Percentiles rank a stretch among this genome's conserved stretches.
Conservation (phyloP, 2,888 invertebrate genomes). For the Litoditis marina region DNA sequence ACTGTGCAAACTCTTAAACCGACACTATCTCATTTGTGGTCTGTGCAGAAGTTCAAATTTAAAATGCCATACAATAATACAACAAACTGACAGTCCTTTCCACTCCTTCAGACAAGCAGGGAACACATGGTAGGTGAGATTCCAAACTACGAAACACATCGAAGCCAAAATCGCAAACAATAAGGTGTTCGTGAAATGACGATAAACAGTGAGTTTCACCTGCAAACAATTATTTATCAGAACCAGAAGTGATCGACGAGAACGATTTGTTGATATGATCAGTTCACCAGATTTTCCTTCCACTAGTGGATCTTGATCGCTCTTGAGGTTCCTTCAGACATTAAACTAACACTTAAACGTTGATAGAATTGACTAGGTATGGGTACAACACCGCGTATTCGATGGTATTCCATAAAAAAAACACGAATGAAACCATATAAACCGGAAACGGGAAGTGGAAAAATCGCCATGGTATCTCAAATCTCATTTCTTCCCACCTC, state of each 20-base stretch:
- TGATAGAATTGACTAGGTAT: too few species aligned
- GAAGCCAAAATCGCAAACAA: slow-evolving; percentile 84
- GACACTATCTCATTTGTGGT: too few species aligned
- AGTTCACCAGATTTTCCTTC: too few species aligned
- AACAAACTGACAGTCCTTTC: slow-evolving; percentile 71
- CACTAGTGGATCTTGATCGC: too few species aligned
- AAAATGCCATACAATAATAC: neutral
- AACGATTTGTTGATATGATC: too few species aligned
- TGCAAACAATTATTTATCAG: slow-evolving; percentile 13
- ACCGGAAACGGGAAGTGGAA: neutral
- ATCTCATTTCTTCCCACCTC: slow-evolving; percentile 72
- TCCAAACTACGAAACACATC: slow-evolving; percentile 87
- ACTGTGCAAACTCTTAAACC: too few species aligned
- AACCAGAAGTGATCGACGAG: too few species aligned
- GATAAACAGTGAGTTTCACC: slow-evolving; percentile 78
- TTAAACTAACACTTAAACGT: too few species aligned
- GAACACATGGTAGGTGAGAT: slow-evolving; percentile 76
- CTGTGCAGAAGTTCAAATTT: neutral
- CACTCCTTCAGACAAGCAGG: slow-evolving; percentile 80
- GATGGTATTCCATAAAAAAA: too few species aligned
- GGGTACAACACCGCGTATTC: too few species aligned
- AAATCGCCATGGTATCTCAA: too few species aligned
- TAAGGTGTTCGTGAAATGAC: slow-evolving; percentile 88
- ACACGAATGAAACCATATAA: neutral
- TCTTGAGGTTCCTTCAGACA: too few species aligned